phyloP scores from a whole-genome alignment of 2,113 vertebrate genomes.

The Antigone vipio region DNA sequence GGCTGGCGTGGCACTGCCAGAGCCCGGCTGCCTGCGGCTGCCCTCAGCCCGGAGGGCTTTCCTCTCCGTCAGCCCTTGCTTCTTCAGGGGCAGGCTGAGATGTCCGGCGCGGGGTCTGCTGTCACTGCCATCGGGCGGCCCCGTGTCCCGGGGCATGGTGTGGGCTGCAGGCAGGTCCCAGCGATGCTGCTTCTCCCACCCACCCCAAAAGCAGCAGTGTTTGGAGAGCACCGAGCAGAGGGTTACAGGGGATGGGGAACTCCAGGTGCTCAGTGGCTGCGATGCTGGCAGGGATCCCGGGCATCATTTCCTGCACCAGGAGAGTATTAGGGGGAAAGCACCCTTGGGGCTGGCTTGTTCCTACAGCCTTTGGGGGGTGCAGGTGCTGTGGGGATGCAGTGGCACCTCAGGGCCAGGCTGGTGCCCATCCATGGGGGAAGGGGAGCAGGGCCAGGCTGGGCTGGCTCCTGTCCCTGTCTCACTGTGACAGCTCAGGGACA shows the following conservation, averaged over 20 bases:
- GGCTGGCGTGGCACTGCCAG: not conserved
- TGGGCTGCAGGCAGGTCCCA: not conserved
- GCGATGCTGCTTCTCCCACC: not conserved
- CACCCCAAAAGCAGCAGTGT: not conserved
- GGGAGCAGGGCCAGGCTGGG: not conserved
- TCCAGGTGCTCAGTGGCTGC: not conserved
- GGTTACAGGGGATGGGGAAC: not conserved
- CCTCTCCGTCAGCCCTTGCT: not conserved
- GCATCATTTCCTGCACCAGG: not conserved
- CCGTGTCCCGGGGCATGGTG: not conserved
- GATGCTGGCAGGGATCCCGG: not conserved
- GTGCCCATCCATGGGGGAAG: not conserved
- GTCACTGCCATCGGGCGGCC: not conserved
- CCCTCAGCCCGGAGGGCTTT: not conserved
- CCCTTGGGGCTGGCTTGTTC: not conserved
- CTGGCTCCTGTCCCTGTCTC: not conserved
- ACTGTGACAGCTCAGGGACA: not conserved
- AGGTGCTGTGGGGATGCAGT: not conserved
- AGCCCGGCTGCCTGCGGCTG: not conserved
- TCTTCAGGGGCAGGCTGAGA: not conserved
- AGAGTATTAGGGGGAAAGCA: not conserved
- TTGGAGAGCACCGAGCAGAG: not conserved
- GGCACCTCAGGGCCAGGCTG: not conserved
- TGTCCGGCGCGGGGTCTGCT: fast-evolving
- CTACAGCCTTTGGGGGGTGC: not conserved